Evolutionary conservation across 2,888 invertebrate genomes (phyloP), one percentile per base, ranked within the genome.

Genomic region (Volucella inanis): DNA sequence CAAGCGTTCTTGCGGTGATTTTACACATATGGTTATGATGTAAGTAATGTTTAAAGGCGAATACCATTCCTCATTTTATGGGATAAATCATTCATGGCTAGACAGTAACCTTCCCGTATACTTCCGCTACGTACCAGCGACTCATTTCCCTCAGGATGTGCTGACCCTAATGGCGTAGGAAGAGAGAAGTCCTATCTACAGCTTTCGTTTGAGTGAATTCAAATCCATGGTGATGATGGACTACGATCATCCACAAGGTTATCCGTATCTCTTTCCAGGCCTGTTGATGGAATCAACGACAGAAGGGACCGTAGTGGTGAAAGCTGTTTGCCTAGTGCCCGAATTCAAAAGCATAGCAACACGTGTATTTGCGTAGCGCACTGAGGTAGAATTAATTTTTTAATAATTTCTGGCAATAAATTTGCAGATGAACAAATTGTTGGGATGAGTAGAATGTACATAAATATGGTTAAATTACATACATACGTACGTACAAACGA

Each of bases 1-100:
- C 3, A 54, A 76, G 45, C 65, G 65, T 67, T 77, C 43, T 67
- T 77, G 74, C 64, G 78, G 83, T 83, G 83, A 78, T 68, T 78
- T 78, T 68, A 54, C 80, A 76, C 84, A 85, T 57, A 80, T 72
- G 80, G 59, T 39, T 59, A 65, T 80, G 79, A 75, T 84, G 80
- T 80, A 65, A 14, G 75, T 59, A 70, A 70, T 75, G 79, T 70
- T 65, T 55, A 47, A 45, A 74, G 68, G 75, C 59, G 84, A 59
- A 71, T 75, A 75, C 65, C 75, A 70, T 75, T 80, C 84, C 84
- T 80, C 76, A 85, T 91, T 90, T 89, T 88, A 88, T 88, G 88
- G 89, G 89, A 91, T 90, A 90, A 91, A 90, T 90, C 90, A 90
- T 90, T 90, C 89, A 90, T 90, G 89, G 87, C 89, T 88, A 88